phyloP scores from a whole-genome alignment of 2,888 invertebrate genomes.

The Chrysina gloriosa region DNA sequence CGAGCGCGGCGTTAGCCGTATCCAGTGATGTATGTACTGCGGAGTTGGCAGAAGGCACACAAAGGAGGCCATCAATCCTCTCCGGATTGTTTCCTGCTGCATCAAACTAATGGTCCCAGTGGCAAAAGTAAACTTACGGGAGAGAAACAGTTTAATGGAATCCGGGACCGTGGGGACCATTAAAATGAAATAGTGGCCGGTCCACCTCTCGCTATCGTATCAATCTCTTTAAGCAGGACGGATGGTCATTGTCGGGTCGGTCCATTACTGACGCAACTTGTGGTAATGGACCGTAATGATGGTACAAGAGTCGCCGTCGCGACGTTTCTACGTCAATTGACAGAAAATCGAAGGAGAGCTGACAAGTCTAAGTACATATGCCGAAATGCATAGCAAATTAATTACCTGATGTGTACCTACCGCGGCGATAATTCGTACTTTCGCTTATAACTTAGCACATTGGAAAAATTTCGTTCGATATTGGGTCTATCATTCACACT shows the following conservation, averaged over 20 bases:
- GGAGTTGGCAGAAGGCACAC: constrained; percentile 61
- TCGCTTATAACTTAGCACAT: no score
- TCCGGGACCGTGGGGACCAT: constrained; percentile 69
- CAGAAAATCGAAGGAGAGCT: constrained; percentile 33
- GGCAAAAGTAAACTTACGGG: constrained; percentile 66
- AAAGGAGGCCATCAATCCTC: constrained; percentile 63
- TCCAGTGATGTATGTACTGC: constrained; percentile 59
- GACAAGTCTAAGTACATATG: not conserved
- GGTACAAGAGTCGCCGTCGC: constrained; percentile 43
- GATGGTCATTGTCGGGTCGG: constrained; percentile 61
- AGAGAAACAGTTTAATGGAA: constrained; percentile 71
- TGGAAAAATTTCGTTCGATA: no score
- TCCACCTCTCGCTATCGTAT: constrained; percentile 56
- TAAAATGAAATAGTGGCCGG: constrained; percentile 69
- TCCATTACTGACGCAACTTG: constrained; percentile 53
- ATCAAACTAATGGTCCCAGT: constrained; percentile 67
- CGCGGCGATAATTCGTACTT: no score
- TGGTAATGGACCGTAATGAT: constrained; percentile 62
- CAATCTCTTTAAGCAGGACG: constrained; percentile 62
- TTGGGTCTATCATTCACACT: no score
- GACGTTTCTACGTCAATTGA: constrained; percentile 37
- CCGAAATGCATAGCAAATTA: no score
- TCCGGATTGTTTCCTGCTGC: constrained; percentile 68
- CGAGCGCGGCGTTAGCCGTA: constrained; percentile 25
- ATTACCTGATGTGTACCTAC: no score